These are phyloP conservation scores for Malthinus flaveolus DNA, from an alignment of 2,888 invertebrate genomes.

Conservation along the genomic window DNA sequence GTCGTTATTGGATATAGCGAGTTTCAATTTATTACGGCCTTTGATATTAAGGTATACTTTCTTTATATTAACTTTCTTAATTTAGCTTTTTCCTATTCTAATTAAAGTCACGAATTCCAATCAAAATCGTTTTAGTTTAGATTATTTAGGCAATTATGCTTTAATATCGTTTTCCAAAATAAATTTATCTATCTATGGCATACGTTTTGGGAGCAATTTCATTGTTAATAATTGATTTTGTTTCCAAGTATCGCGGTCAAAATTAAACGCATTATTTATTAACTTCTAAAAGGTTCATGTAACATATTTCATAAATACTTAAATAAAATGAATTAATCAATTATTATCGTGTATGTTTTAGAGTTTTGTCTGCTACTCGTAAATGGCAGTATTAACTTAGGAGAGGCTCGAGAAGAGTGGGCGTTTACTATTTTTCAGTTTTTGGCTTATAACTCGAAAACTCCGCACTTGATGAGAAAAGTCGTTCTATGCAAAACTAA, in stretches of 20 bases:
- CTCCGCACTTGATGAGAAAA: too few species aligned
- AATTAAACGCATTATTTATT: not conserved
- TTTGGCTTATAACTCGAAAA: too few species aligned
- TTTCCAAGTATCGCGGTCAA: not conserved
- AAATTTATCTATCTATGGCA: not conserved
- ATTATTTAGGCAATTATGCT: not conserved
- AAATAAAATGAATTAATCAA: too few species aligned
- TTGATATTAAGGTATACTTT: constrained; percentile 3
- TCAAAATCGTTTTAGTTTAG: not conserved
- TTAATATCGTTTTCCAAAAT: not conserved
- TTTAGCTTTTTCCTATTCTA: not conserved
- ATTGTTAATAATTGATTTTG: not conserved
- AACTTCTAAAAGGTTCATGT: not conserved
- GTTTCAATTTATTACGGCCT: constrained; percentile 6
- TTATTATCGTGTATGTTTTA: too few species aligned
- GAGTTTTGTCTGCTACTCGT: too few species aligned
- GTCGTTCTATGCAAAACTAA: too few species aligned
- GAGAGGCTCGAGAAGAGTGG: too few species aligned
- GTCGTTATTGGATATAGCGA: constrained; percentile 14
- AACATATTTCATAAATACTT: too few species aligned
- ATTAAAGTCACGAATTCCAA: not conserved
- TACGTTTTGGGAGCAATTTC: not conserved
- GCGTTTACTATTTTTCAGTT: too few species aligned
- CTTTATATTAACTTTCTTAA: constrained; percentile 2
- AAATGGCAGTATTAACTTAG: too few species aligned